A percentile compares a stretch with the other conserved stretches of the same genome.
These are phyloP conservation scores for Malachius bipustulatus DNA, from an alignment of 2,888 invertebrate species.

Conservation along the genomic window DNA sequence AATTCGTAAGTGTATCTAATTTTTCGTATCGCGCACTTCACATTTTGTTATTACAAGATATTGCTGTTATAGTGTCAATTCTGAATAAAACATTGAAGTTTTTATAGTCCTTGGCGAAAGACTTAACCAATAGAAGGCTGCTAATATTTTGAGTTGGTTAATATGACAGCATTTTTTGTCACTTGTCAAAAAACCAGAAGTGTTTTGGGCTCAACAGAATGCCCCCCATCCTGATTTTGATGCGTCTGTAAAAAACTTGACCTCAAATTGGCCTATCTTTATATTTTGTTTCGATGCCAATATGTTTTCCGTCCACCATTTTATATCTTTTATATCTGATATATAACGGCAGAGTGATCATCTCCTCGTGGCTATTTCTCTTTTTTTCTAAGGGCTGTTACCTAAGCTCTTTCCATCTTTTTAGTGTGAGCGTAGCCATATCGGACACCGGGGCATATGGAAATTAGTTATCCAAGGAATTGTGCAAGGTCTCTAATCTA, in stretches of 20 bases:
- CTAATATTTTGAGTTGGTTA: slow-evolving; percentile 18
- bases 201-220: slow-evolving; percentile 4
- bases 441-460: no score
- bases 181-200: slow-evolving; percentile 4
- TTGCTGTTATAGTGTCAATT: slow-evolving; percentile 20
- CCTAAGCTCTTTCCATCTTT: no score
- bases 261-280: no score
- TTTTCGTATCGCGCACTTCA: slow-evolving; percentile 15
- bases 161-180: slow-evolving; percentile 6
- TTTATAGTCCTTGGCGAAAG: slow-evolving; percentile 13
- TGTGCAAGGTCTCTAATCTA: no score
- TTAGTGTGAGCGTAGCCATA: no score
- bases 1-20: slow-evolving; percentile 13
- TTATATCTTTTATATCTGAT: no score
- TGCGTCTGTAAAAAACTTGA: slow-evolving; percentile 8
- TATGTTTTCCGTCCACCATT: no score
- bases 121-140: slow-evolving; percentile 16
- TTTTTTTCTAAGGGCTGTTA: no score
- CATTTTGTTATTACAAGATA: slow-evolving; percentile 20
- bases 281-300: no score
- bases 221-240: slow-evolving; percentile 8
- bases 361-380: no score
- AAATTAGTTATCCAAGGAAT: no score
- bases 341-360: no score
- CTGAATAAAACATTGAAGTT: slow-evolving; percentile 18